These are phyloP conservation scores for Watsonalla cultraria DNA, from an alignment of 2,888 invertebrate species.

Conservation along the genomic window DNA sequence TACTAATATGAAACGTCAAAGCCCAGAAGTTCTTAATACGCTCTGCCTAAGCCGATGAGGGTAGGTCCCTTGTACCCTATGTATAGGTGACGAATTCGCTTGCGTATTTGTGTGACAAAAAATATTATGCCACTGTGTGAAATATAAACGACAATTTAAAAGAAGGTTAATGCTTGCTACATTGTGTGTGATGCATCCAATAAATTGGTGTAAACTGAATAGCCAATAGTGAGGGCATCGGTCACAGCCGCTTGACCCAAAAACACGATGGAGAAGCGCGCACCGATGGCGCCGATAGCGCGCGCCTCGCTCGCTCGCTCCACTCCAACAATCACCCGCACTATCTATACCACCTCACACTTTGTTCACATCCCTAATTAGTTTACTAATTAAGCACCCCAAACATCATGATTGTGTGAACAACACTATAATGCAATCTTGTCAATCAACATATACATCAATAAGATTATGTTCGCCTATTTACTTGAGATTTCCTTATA, in stretches of 20 bases:
- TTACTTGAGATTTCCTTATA: no score
- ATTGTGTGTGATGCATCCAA: constrained; percentile 21
- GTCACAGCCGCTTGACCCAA: constrained; percentile 68
- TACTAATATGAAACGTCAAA: no score
- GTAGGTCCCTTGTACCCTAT: no score
- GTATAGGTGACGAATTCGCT: no score
- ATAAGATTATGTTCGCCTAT: no score
- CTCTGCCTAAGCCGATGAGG: no score
- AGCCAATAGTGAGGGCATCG: constrained; percentile 35
- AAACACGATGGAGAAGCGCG: constrained; percentile 49
- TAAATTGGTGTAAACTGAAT: constrained; percentile 41
- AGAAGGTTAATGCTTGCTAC: background rate
- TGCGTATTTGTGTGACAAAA: background rate
- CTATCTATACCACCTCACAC: constrained; percentile 2
- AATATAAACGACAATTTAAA: background rate
- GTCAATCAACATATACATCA: no score
- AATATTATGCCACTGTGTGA: background rate
- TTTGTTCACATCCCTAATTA: constrained; percentile 6
- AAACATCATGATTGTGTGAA: no score
- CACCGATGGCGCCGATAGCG: constrained; percentile 63
- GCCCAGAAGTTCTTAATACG: no score
- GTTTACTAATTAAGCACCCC: no score
- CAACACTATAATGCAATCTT: no score
- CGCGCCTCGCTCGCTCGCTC: constrained; percentile 18
- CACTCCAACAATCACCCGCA: background rate